Base-by-base conservation (phyloP, 2,113 vertebrate species). In the Argyrosomus japonicus region DNA sequence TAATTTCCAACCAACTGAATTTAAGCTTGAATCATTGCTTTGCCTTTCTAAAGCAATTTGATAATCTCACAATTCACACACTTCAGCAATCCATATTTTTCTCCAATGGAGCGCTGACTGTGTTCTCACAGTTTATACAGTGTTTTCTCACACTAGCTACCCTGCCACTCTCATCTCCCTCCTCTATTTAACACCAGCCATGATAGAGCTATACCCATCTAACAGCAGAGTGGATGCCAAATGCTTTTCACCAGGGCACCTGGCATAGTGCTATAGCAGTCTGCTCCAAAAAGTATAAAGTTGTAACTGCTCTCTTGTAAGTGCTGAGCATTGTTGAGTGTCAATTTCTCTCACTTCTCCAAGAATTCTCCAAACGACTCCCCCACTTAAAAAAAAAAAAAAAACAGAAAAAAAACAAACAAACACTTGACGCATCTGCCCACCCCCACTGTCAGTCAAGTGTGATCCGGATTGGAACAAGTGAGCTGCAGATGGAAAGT, bases 21-120 rank as follows among this genome's bases (percentile, higher is more conserved):
- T 64, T 58, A 53, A n/a, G 15, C n/a, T 23, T 54, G 43, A 82
- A 54, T 53, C 51, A 61, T 40, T 56, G 69, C 57, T 64, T 62
- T 76, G 71, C 63, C 70, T 19, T 79, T 87, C 47, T 29, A 70
- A 81, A 76, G 40, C 32, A 72, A 67, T 79, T 62, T 68, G 53
- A 72, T 70, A 40, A 75, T 51, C 68, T 67, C 74, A 70, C 50
- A 77, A 63, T 75, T 84, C 73, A 84, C 84, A 74, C 61, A n/a
- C 27, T 81, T 69, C 23, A 79, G 36, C n/a, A 79, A 76, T 82
- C 83, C 85, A 91, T 84, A 90, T 87, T 89, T 76, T 91, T 27
- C 32, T 81, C 27, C 62, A 69, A 18, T 68, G 62, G 90, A 77
- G 17, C 74, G 10, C 40, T 77, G 79, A 73, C 70, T 85, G 75